Evolutionary conservation across 2,113 vertebrate species (phyloP), one percentile per base, ranked within the genome.

Genomic region (Notarius quadriscutis): DNA sequence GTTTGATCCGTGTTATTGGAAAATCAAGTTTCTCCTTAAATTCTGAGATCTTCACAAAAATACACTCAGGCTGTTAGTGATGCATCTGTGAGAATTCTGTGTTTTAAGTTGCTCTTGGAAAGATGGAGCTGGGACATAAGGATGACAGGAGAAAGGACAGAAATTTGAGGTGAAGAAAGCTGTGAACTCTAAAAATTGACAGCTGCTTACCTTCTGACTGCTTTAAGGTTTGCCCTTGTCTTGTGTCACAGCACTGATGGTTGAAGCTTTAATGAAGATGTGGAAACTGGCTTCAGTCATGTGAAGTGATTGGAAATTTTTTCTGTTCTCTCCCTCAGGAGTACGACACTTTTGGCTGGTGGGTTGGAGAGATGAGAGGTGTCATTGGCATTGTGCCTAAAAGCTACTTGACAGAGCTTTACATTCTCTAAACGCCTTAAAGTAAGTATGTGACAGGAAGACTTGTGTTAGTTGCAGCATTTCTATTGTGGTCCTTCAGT

Each of bases 281-380:
- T 81, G 79, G 79, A 84, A 84, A 74, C 22, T 34, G 30, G 30
- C 15, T 60, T 55, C 67, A 63, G 30, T 25, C 11, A 55, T 34
- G n/a, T 81, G 2, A 34, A 34, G 14, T 79, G 20, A 81, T 12
- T 60, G 48, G 62, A 7, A 65, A 55, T 53, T 67, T 65, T 14
- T 22, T 17, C 48, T 80, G 41, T 86, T 69, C 15, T 91, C 93
- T 95, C 94, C 93, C 89, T 95, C 95, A 99, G 98, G 98, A 99
- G 92, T 99, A 99, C 93, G 94, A 97, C 95, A 96, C 88, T 92
- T 99, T 95, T 91, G 98, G 98, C 94, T 99, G 98, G 98, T 99
- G 98, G 98, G 95, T 99, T 92, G 98, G 98, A 94, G 97, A 99
- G 95, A 96, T 97, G 96, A 97, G 97, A 84, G 98, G 97, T 93